Evolutionary conservation across 2,888 invertebrate species (phyloP), one percentile per base, ranked within the genome.

Genomic region (Heliconius cydno): DNA sequence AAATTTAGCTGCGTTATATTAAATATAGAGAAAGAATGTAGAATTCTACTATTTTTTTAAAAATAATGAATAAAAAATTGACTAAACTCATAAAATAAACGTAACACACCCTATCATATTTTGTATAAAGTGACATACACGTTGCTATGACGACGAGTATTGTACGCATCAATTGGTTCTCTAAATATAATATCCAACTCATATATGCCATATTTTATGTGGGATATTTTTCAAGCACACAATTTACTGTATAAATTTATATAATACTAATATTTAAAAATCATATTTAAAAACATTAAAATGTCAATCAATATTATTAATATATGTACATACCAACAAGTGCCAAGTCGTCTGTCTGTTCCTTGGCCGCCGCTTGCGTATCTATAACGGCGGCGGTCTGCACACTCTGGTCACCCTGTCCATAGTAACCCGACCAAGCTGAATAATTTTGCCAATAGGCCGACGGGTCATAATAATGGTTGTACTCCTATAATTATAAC

Each of bases 381-480:
- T 92, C 94, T 80, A 92, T 91, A 22, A 85, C 87, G 12, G 87
- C 83, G 30, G 87, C 82, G 19, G 85, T 77, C 38, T 86, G 85
- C 6, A 93, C 91, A 72, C 87, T 88, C 87, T 96, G 96, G 81
- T 97, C 96, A 85, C 96, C 96, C 90, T 97, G 96, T 86, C 96
- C 97, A 87, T 97, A 97, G 91, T 97, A 97, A 28, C 97, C 96
- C 88, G 97, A 96, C 98, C 98, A 98, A 80, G 96, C 96, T 85
- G 97, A 97, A 90, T 98, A 98, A 90, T 98, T 98, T 89, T 97
- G 98, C 98, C 98, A 98, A 91, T 98, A 98, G 70, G 97, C 96
- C 72, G 97, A 96, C 46, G 97, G 97, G 92, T 98, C 98, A 91
- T 98, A 97, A 92, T 98, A 98, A 91, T 97, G 96, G 88, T 96